Conservation (phyloP, 2,113 vertebrate genomes). For the Mobula hypostoma region DNA sequence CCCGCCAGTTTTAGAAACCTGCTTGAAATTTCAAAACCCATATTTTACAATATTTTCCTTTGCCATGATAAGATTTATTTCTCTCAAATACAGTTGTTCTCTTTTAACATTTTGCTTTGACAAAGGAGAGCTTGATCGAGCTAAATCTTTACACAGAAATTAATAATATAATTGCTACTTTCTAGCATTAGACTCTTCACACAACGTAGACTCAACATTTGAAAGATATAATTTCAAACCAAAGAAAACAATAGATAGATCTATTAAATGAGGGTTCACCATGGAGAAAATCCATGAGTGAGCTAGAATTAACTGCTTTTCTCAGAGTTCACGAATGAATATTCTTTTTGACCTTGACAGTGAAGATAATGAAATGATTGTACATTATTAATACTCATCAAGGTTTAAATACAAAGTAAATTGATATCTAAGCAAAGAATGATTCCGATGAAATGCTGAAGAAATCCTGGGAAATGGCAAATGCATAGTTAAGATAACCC, state of each 20-base stretch:
- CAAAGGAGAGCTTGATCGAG: not conserved
- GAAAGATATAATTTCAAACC: not conserved
- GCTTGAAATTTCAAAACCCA: not conserved
- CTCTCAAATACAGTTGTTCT: not conserved
- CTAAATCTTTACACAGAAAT: not conserved
- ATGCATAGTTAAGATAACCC: no score
- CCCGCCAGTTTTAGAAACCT: not conserved
- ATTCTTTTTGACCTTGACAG: not conserved
- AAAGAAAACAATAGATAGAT: conserved; percentile 8
- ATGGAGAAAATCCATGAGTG: not conserved
- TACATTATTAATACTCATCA: not conserved
- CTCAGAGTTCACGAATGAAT: no score
- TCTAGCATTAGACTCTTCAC: not conserved
- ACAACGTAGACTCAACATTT: not conserved
- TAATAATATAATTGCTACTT: not conserved
- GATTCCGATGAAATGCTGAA: no score
- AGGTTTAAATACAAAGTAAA: not conserved
- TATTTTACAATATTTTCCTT: not conserved
- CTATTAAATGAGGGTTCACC: not conserved
- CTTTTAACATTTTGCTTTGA: not conserved
- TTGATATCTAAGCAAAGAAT: not conserved
- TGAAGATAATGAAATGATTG: not conserved
- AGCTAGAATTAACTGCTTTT: not conserved
- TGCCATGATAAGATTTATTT: not conserved
- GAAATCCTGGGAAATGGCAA: no score